Evolutionary conservation across 2,888 invertebrate species (phyloP).

Genomic region (Lumbricus terrestris): DNA sequence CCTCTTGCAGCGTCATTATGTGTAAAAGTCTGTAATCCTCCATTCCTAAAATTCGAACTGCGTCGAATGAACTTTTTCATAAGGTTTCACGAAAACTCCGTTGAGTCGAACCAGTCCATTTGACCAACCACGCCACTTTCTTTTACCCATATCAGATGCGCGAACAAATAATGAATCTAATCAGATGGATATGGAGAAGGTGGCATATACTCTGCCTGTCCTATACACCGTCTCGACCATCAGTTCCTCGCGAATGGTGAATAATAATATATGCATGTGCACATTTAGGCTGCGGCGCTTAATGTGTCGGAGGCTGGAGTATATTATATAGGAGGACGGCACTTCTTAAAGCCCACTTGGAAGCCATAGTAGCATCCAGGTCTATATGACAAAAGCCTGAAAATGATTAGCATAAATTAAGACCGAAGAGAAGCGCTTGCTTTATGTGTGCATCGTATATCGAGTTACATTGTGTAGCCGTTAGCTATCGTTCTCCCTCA

Average conservation of each 20-base stretch:
- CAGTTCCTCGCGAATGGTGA: not conserved
- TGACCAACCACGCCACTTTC: not conserved
- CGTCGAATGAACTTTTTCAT: not conserved
- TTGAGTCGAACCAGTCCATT: not conserved
- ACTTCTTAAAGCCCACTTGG: not conserved
- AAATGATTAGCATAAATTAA: constrained; percentile 3
- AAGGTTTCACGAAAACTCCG: not conserved
- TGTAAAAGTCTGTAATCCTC: not conserved
- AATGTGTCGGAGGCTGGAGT: not conserved
- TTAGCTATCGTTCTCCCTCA: not conserved
- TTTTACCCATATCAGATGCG: not conserved
- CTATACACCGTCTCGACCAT: not conserved
- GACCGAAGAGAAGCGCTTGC: not conserved
- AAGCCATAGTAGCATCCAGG: not conserved
- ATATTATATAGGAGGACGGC: not conserved
- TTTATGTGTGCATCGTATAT: constrained; percentile 3
- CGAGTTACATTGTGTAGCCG: not conserved
- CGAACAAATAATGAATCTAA: not conserved
- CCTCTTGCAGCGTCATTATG: not conserved
- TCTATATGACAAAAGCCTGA: not conserved
- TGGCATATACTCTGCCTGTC: no score
- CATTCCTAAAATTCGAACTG: not conserved
- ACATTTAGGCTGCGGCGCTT: not conserved
- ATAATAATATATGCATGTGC: not conserved
- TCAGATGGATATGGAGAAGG: not conserved